A percentile compares a stretch with the other conserved stretches of the same genome.
Conservation (phyloP, 2,113 vertebrate species). For the Dipodomys merriami region DNA sequence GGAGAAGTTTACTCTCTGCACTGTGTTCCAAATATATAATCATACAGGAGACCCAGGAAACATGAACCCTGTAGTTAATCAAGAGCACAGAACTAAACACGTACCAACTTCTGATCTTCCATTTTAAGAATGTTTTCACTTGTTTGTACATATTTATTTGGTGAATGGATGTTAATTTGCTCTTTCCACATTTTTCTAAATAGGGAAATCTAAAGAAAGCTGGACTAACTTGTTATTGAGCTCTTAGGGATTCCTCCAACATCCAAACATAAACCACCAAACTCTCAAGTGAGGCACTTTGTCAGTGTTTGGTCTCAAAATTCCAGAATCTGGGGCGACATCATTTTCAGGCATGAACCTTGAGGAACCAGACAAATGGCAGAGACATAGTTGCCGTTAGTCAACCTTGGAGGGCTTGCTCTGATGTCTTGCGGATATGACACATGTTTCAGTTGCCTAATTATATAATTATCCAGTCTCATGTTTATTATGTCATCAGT, state of each 20-base stretch:
- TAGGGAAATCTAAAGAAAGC: conserved; percentile 24
- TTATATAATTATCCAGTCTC: conserved; percentile 64
- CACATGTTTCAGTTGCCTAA: conserved; percentile 56
- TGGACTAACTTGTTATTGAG: not conserved
- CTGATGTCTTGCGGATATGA: conserved; percentile 30
- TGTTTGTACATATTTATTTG: not conserved
- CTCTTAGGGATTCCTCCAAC: conserved; percentile 27
- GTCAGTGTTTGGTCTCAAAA: conserved; percentile 61
- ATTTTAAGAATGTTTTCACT: not conserved
- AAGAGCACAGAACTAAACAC: not conserved
- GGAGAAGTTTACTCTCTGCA: not conserved
- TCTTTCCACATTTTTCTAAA: conserved; percentile 19
- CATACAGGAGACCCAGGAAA: not conserved
- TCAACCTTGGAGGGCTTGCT: not conserved
- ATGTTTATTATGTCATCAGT: conserved; percentile 64
- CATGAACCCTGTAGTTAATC: not conserved
- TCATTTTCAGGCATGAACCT: conserved; percentile 24
- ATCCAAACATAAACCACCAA: conserved; percentile 46
- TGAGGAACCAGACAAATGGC: not conserved
- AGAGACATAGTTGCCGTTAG: not conserved
- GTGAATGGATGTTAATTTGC: not conserved
- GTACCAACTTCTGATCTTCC: not conserved
- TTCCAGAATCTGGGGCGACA: conserved; percentile 37
- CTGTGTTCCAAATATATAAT: not conserved
- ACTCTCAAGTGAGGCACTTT: conserved; percentile 53